Base-by-base conservation (phyloP, 2,888 invertebrate genomes). In the Ophion slaviceki region DNA sequence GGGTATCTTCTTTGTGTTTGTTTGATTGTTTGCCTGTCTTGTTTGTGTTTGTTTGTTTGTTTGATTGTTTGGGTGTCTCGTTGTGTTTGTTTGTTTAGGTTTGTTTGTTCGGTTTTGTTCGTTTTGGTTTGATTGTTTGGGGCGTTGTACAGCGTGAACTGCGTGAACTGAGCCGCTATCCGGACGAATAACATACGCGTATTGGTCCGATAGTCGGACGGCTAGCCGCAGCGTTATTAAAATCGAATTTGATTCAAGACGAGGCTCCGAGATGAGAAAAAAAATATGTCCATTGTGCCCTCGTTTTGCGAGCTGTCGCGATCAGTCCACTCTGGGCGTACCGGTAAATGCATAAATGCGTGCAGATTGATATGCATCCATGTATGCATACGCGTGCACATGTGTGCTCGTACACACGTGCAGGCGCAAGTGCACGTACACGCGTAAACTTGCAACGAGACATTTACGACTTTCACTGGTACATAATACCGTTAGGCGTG, bases 381-480 rank as follows among this genome's bases (percentile, higher is more conserved):
- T 24, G 53, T 53, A 17, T 4, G 1, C 4, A 67, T 32, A 32
- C 32, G 4, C 45, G 20, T 24, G 24, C 24, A 24, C 61, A 40
- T 36, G 36, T 40, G 36, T 17, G n/a, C 32, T 32, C 32, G 32
- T n/a, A n/a, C 8, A 28, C 53, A 32, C 28, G 28, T 32, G 14
- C 53, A 53, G 17, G 32, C 32, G n/a, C 32, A 53, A 36, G 53
- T 24, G 66, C 28, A 11, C 14, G 20, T 76, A 53, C 32, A 53
- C 57, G 32, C 61, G 47, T 78, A 64, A 78, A 87, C 84, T 85
- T 32, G 76, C 82, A 80, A 76, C 66, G 68, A 67, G 86, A 88
- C 88, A 87, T 89, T 89, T 87, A 88, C 85, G 88, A 90, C 90
- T 90, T 90, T 90, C 90, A 90, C 90, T 88, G 87, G 80, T 67